Percentiles rank a stretch among this genome's conserved stretches.
Evolutionary conservation across 2,113 vertebrate genomes (phyloP).

Genomic region (Tringa solitaria): DNA sequence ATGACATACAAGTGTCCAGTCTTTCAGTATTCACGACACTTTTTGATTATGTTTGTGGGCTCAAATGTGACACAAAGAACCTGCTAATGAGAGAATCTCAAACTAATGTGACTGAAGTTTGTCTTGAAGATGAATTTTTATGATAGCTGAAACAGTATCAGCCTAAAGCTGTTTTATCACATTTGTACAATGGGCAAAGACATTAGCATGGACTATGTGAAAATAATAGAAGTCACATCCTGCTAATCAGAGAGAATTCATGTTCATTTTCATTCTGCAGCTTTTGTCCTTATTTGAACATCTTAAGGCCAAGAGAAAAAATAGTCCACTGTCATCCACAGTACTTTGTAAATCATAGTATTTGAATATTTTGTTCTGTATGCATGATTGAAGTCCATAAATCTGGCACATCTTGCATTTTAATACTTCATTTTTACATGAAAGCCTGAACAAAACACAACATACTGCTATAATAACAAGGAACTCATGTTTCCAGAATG

Average conservation of each 20-base stretch:
- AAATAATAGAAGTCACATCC: background rate
- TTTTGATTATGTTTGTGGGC: background rate
- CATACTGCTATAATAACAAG: background rate
- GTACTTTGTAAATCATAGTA: constrained; percentile 1
- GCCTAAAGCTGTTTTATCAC: background rate
- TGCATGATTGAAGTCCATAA: background rate
- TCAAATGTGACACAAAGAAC: background rate
- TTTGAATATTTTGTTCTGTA: background rate
- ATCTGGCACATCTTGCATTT: background rate
- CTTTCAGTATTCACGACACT: background rate
- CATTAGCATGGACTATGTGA: background rate
- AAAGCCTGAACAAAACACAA: background rate
- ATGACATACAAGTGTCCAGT: background rate
- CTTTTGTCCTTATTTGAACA: background rate
- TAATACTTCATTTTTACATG: constrained; percentile 10
- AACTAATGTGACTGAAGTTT: background rate
- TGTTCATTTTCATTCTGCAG: background rate
- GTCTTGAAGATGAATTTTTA: background rate
- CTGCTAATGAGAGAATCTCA: background rate
- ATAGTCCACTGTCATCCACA: background rate
- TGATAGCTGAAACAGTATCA: background rate
- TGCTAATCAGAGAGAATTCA: background rate
- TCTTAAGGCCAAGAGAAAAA: background rate
- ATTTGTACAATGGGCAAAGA: background rate
- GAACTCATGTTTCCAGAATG: background rate